Base-by-base conservation (phyloP, 2,113 vertebrate species). In the Ellobius talpinus region DNA sequence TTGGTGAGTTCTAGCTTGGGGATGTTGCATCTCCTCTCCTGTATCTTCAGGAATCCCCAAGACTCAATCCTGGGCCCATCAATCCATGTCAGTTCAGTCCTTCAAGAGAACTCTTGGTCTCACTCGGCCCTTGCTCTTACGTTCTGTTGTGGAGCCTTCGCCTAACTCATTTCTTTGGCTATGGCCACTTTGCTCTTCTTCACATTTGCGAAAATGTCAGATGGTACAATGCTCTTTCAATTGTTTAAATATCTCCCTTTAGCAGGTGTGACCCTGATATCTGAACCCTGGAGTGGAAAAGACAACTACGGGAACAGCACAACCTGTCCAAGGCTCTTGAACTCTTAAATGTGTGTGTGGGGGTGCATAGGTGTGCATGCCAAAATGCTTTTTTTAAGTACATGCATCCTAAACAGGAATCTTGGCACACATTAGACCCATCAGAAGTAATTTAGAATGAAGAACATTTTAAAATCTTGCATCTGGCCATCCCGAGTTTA, bases 191-290 rank as follows among this genome's bases (percentile, higher is more conserved):
- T 68, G 70, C 50, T 77, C 66, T 77, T 78, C 91, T 52, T 74
- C 50, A 77, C 26, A 70, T 39, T 70, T 92, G 24, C 85, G 45
- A 58, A 93, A 42, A 70, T 74, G 55, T n/a, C 3, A n/a, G 8
- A 63, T 47, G 10, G 45, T 29, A 5, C 63, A 70, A 31, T 52
- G 9, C 11, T 45, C 52, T 90, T 58, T 5, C 13, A 9, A 23
- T 68, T 88, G 84, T 81, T 23, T 42, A 88, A 96, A 85, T 79
- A 73, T 70, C 79, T 24, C 42, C 36, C 73, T 74, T 94, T 76
- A 87, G 65, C 73, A 47, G 87, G 7, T 10, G 42, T 87, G 45
- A 52, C 13, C 11, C 68, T 58, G 39, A 12, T 16, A 52, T 73
- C 70, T 95, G 52, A 77, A 78, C 16, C 81, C 66, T 76, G 72